Percentiles rank a stretch among this genome's conserved stretches.
Evolutionary conservation across 2,888 invertebrate species (phyloP).

Genomic region (Archips xylosteana): DNA sequence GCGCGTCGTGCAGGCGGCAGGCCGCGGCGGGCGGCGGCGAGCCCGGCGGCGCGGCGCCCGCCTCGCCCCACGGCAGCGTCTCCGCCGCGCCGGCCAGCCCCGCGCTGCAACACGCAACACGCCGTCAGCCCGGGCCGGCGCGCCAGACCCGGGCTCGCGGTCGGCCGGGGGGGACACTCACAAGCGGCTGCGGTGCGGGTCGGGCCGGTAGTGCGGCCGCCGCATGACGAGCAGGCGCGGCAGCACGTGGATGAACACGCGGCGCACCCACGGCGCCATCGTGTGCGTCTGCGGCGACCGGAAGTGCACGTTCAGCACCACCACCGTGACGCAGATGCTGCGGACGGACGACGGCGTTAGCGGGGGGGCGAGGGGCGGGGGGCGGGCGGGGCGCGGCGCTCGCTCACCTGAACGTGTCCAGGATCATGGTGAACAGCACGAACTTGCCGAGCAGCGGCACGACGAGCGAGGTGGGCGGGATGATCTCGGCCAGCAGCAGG

Average conservation of each 20-base stretch:
- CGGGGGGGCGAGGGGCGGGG: not conserved
- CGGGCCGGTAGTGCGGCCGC: slow-evolving; percentile 89
- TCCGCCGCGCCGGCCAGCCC: slow-evolving; percentile 15
- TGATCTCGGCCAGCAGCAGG: slow-evolving; percentile 89
- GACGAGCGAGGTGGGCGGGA: slow-evolving; percentile 94
- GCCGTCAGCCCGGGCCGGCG: slow-evolving; percentile 43
- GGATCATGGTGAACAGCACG: slow-evolving; percentile 97
- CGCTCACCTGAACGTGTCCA: slow-evolving; percentile 95
- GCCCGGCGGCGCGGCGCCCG: slow-evolving; percentile 46
- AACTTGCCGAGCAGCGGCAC: slow-evolving; percentile 97
- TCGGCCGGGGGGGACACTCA: slow-evolving; percentile 54
- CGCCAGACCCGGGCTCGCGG: slow-evolving; percentile 46
- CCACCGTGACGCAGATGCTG: slow-evolving; percentile 97
- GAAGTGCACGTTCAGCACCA: slow-evolving; percentile 98
- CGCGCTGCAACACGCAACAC: no score
- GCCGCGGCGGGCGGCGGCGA: slow-evolving; percentile 71
- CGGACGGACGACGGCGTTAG: slow-evolving; percentile 37
- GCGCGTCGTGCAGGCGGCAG: slow-evolving; percentile 83
- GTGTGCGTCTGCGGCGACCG: slow-evolving; percentile 98
- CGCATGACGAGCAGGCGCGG: slow-evolving; percentile 97
- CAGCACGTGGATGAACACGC: slow-evolving; percentile 98
- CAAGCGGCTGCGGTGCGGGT: slow-evolving; percentile 86
- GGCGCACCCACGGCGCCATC: slow-evolving; percentile 98
- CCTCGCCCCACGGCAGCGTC: slow-evolving; percentile 1
- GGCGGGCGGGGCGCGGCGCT: not conserved